phyloP scores from a whole-genome alignment of 1,140 invertebrate species.

The fruit fly (Drosophila melanogaster) region DNA sequence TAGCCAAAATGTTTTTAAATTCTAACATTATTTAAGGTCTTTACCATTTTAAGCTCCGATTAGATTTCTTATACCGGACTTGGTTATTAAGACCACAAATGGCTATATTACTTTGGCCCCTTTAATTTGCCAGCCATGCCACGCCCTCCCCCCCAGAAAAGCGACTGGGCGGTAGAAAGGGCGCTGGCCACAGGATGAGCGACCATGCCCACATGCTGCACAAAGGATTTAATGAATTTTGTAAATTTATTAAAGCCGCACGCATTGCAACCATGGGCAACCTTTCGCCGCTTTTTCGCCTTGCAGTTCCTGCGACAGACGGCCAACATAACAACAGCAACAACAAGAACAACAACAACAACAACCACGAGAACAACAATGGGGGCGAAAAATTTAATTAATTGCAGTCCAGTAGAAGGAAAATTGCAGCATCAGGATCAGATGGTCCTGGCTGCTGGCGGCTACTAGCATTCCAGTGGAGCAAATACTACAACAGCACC shows the following conservation, averaged over 20 bases:
- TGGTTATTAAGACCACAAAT: slow-evolving; percentile 37
- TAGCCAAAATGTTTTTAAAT: too few relatives aligned
- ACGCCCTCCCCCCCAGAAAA: slow-evolving; percentile 4
- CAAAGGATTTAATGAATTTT: slow-evolving; percentile 71
- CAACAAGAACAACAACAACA: slow-evolving; percentile 4
- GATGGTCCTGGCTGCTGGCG: not conserved
- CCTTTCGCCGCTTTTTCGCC: slow-evolving; percentile 25
- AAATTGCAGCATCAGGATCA: slow-evolving; percentile 39
- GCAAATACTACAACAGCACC: not conserved
- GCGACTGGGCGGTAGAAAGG: not conserved
- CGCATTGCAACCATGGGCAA: slow-evolving; percentile 42
- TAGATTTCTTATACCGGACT: slow-evolving; percentile 22
- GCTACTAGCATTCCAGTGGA: slow-evolving; percentile 15
- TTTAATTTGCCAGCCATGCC: slow-evolving; percentile 31
- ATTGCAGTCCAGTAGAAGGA: slow-evolving; percentile 67
- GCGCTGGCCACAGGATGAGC: slow-evolving; percentile 1
- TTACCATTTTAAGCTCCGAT: slow-evolving; percentile 8
- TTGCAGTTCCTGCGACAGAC: slow-evolving; percentile 27
- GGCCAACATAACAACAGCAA: slow-evolving; percentile 9
- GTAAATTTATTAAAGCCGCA: slow-evolving; percentile 78
- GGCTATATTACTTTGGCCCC: slow-evolving; percentile 46
- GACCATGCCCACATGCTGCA: slow-evolving; percentile 42
- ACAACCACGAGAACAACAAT: slow-evolving; percentile 14
- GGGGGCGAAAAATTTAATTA: slow-evolving; percentile 74
- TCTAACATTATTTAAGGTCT: not conserved